Evolutionary conservation across 2,888 invertebrate species (phyloP).

Genomic region (Zhengitettix transpicula): DNA sequence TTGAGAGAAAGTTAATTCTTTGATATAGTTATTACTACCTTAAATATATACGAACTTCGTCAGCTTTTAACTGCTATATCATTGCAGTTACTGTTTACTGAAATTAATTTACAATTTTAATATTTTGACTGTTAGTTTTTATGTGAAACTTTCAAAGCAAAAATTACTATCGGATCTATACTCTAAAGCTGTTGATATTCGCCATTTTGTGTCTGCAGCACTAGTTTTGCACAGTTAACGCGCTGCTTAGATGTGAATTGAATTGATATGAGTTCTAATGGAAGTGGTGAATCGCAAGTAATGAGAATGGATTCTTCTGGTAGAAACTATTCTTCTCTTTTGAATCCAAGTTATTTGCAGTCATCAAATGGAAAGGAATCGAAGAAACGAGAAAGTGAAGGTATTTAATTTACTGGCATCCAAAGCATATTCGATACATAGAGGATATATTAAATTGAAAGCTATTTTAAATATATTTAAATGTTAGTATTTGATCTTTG

Average conservation of each 20-base stretch:
- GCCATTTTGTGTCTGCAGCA: no score
- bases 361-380: conserved; percentile 5
- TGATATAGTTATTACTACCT: no score
- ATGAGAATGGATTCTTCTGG: background rate
- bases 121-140: no score
- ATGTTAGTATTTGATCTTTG: background rate
- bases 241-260: background rate
- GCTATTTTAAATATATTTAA: background rate
- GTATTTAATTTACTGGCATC: background rate
- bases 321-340: background rate
- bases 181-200: no score
- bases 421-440: background rate
- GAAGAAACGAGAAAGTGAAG: conserved; percentile 5
- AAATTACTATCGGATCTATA: no score
- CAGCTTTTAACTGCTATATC: no score
- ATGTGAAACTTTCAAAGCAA: no score
- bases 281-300: background rate
- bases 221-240: background rate
- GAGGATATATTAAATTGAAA: background rate
- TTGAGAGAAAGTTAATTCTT: no score
- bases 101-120: no score
- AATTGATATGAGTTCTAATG: background rate
- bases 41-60: no score
- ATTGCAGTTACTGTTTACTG: no score
- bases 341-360: conserved; percentile 9